These are phyloP conservation scores for Anthonomus grandis DNA, from an alignment of 1,140 invertebrate genomes.

Conservation along the genomic window DNA sequence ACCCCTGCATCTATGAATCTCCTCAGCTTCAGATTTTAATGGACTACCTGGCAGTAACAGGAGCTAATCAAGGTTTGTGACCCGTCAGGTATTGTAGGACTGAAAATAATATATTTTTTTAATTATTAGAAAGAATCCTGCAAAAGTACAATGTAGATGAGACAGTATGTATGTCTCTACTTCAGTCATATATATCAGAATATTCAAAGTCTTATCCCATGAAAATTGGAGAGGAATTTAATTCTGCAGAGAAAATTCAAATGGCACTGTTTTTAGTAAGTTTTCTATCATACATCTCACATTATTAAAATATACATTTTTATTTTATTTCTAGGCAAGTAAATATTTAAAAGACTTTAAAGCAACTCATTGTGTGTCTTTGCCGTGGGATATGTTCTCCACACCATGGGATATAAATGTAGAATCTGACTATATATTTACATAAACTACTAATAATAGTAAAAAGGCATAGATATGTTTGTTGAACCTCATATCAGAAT, in stretches of 20 bases:
- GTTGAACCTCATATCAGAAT: too few relatives aligned
- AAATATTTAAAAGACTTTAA: conserved; percentile 84
- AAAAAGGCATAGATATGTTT: too few relatives aligned
- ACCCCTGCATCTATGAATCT: conserved; percentile 65
- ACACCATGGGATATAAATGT: conserved; percentile 52
- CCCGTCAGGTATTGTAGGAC: background rate
- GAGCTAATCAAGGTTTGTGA: conserved; percentile 23
- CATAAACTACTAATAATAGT: conserved; percentile 28
- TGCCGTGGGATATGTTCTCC: conserved; percentile 67
- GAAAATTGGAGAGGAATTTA: conserved; percentile 58
- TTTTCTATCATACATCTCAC: background rate
- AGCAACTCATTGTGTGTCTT: conserved; percentile 80
- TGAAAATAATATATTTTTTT: conserved; percentile 3
- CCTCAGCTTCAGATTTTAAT: conserved; percentile 54
- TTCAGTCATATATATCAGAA: conserved; percentile 57
- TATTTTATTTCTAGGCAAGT: conserved; percentile 55
- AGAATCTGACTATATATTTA: conserved; percentile 42
- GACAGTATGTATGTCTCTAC: conserved; percentile 53
- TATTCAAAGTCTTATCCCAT: conserved; percentile 60
- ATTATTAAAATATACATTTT: background rate
- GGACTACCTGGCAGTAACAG: conserved; percentile 54
- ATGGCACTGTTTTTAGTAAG: conserved; percentile 62
- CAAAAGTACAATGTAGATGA: conserved; percentile 46
- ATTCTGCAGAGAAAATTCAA: conserved; percentile 52
- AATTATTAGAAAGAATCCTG: conserved; percentile 37